Base-by-base conservation (phyloP, 2,113 vertebrate genomes). In the Baryphthengus martii region DNA sequence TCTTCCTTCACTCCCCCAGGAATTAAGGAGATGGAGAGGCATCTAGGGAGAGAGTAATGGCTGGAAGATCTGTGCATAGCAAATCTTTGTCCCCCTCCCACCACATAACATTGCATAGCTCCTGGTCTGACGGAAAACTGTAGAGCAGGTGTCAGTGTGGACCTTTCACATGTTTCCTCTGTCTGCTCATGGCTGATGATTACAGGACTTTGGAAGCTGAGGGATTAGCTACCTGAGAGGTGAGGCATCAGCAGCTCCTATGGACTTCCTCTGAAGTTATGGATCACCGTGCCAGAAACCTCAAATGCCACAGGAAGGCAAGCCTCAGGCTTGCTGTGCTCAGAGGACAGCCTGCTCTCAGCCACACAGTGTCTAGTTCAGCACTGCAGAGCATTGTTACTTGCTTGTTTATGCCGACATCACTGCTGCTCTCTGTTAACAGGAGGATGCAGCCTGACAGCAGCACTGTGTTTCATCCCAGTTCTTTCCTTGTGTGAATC, bases 1-100 rank as follows among this genome's bases (percentile, higher is more conserved):
- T 39, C 12, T 14, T 17, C 33, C 50, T 39, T 11, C 16, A 18
- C 0, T 0, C 18, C 13, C 6, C 4, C 16, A 10, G 1, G 23
- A 65, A 26, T 33, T 31, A 70, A 53, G 31, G 19, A 61, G 37
- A 11, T 61, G 55, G 53, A 75, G 47, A 76, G 9, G 59, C 33
- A 74, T 14, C 15, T 25, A 21, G 31, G 28, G 24, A 68, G 44
- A 35, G 40, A 80, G 55, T 37, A 61, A 56, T 28, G 63, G 40
- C 45, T 81, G 65, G 47, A 35, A 52, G 53, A 45, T 17, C 61
- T 45, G 17, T n/a, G 39, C 23, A 3, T 7, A 40, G 56, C 47
- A 68, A 63, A 56, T 35, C 65, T 56, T 53, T 78, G 26, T 39
- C 13, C 25, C 67, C 2, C 13, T 77, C 37, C 66, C 18, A 19